Conservation (phyloP, 2,113 vertebrate genomes). For the Crotalus tigris region DNA sequence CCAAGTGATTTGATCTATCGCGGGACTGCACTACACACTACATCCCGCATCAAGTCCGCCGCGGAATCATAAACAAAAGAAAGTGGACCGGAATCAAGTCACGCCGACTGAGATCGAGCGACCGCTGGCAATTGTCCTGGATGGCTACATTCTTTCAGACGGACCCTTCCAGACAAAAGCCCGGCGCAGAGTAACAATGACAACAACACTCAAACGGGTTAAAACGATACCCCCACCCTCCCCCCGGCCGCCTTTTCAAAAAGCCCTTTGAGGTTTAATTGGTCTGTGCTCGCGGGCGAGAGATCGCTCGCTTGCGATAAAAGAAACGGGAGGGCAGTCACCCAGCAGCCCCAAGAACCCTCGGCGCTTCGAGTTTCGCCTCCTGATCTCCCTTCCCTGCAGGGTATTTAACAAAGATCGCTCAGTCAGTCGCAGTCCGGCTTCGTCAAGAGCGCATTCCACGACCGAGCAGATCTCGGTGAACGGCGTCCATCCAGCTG, state of each 20-base stretch:
- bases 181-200: no score
- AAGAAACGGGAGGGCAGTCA: not conserved
- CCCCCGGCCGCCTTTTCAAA: not conserved
- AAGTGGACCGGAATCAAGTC: not conserved
- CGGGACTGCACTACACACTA: not conserved
- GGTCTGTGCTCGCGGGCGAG: not conserved
- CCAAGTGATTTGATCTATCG: not conserved
- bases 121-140: no score
- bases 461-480: no score
- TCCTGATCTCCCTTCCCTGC: no score
- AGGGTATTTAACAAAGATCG: not conserved
- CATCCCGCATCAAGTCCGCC: not conserved
- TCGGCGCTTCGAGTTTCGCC: not conserved
- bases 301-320: no score
- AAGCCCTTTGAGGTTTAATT: not conserved
- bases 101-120: not conserved
- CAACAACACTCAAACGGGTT: not conserved
- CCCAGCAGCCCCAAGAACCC: not conserved
- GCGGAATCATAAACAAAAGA: slow-evolving; percentile 23
- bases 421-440: not conserved
- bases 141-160: not conserved
- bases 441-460: not conserved
- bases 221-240: no score
- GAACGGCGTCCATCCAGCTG: no score
- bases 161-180: not conserved